A percentile compares a stretch with the other conserved stretches of the same genome.
Conservation (phyloP, 2,888 invertebrate species). For the Orthosia gracilis region DNA sequence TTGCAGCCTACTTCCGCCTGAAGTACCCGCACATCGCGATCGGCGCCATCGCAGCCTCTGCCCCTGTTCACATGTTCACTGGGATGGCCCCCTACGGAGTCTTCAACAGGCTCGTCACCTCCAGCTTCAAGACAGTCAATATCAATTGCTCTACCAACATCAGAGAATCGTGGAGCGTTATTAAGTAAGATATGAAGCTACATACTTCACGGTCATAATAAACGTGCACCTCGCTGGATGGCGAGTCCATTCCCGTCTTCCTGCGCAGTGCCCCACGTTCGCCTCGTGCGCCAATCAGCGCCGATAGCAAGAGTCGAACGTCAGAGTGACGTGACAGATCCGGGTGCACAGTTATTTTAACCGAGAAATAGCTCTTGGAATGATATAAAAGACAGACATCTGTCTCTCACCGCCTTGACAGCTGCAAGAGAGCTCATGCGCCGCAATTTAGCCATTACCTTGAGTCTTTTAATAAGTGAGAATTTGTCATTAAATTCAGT, state of each 20-base stretch:
- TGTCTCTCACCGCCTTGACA: neutral
- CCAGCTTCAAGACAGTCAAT: conserved; percentile 92
- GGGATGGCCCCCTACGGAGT: conserved; percentile 95
- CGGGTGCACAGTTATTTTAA: too few species aligned
- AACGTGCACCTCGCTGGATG: too few species aligned
- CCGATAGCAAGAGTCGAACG: too few species aligned
- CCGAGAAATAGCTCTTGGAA: neutral
- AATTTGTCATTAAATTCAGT: neutral
- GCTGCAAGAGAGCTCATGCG: neutral
- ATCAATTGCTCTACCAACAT: conserved; percentile 93
- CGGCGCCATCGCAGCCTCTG: conserved; percentile 98
- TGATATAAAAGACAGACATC: too few species aligned
- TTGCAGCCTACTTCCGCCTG: conserved; percentile 98
- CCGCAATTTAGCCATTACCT: too few species aligned
- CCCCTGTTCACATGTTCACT: conserved; percentile 97
- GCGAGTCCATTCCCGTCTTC: too few species aligned
- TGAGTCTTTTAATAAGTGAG: too few species aligned
- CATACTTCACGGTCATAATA: too few species aligned
- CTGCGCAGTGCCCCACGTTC: too few species aligned
- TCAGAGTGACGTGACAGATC: too few species aligned
- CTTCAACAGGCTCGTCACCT: conserved; percentile 95
- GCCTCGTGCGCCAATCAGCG: too few species aligned
- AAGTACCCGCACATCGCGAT: conserved; percentile 97
- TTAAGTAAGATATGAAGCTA: conserved; percentile 89
- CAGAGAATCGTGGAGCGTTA: conserved; percentile 94